These are phyloP conservation scores for Dicyrtomina minuta DNA, from an alignment of 2,888 invertebrate genomes.

Conservation along the genomic window DNA sequence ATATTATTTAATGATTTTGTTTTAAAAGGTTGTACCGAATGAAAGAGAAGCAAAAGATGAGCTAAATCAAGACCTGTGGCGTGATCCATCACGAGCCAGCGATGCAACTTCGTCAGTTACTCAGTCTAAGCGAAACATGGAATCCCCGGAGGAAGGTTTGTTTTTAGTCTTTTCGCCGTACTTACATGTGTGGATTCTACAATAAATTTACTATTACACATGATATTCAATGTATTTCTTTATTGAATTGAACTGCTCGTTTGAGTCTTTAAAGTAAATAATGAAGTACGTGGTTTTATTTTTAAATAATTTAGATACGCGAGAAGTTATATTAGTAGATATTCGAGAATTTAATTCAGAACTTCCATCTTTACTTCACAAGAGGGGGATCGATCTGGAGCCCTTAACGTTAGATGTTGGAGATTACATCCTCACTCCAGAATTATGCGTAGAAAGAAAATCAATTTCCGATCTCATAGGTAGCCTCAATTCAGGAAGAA, in stretches of 20 bases:
- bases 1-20: too few relatives aligned
- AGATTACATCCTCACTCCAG: constrained; percentile 95
- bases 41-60: constrained; percentile 85
- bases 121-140: constrained; percentile 53
- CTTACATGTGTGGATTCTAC: too few relatives aligned
- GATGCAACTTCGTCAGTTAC: constrained; percentile 66
- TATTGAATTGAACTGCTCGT: too few relatives aligned
- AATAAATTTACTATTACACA: neutral
- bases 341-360: constrained; percentile 98
- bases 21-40: constrained; percentile 78
- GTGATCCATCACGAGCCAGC: constrained; percentile 57
- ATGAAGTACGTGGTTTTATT: too few relatives aligned
- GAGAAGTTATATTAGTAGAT: constrained; percentile 71
- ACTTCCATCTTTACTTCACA: constrained; percentile 88
- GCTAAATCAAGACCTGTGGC: constrained; percentile 59
- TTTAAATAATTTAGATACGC: constrained; percentile 3
- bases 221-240: too few relatives aligned
- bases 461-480: constrained; percentile 94
- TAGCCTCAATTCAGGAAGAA: constrained; percentile 88
- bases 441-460: constrained; percentile 95
- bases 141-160: constrained; percentile 61
- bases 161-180: neutral
- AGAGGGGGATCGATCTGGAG: constrained; percentile 86
- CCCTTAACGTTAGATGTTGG: constrained; percentile 91
- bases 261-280: too few relatives aligned